Evolutionary conservation across 1,140 invertebrate genomes (phyloP).

Genomic region (Rhopalosiphum maidis): DNA sequence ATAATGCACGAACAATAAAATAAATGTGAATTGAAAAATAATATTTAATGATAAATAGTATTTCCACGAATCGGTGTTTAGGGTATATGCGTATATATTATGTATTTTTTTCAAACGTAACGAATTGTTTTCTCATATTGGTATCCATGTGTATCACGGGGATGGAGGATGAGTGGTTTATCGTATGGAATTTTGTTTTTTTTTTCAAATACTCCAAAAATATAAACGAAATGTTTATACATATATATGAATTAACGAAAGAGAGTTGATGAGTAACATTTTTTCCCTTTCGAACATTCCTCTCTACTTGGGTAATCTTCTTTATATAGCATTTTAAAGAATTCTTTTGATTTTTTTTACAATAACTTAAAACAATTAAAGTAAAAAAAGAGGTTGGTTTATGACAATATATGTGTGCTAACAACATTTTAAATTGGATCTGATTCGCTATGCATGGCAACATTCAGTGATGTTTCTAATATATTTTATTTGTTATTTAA

Average conservation of each 20-base stretch:
- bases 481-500: neutral
- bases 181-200: neutral
- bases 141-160: no score
- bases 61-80: neutral
- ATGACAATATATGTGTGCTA: neutral
- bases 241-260: neutral
- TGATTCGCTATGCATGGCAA: neutral
- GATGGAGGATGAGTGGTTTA: neutral
- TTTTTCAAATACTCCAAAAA: neutral
- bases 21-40: neutral
- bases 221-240: neutral
- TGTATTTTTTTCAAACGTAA: neutral
- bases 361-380: slow-evolving; percentile 26
- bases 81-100: neutral
- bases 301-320: neutral
- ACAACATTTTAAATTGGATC: neutral
- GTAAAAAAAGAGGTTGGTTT: neutral
- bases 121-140: neutral
- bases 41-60: neutral
- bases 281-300: neutral
- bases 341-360: neutral
- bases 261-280: neutral
- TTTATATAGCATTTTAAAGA: neutral
- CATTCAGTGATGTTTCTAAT: neutral
- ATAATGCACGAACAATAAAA: neutral